These are phyloP conservation scores for Rhagophthalmus giganteus DNA, from an alignment of 2,888 invertebrate genomes.

Conservation along the genomic window DNA sequence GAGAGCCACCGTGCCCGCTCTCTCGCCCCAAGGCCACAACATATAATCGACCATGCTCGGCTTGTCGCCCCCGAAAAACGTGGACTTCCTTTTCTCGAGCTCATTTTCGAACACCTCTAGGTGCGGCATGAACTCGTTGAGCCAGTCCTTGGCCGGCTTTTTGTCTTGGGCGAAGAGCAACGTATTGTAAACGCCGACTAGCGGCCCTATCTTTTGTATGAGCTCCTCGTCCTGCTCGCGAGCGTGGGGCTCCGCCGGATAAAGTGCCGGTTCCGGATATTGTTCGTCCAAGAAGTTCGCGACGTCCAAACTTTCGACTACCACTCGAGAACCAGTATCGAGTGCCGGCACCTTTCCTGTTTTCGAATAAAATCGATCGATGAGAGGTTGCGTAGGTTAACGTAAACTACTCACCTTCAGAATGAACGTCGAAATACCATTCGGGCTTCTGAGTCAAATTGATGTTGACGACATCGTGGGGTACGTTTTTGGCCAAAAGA, in stretches of 20 bases:
- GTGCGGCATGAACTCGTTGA: constrained; percentile 40
- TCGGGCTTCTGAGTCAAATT: constrained; percentile 80
- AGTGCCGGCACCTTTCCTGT: constrained; percentile 59
- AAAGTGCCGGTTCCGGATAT: constrained; percentile 58
- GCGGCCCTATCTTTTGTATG: constrained; percentile 43
- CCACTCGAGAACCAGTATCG: constrained; percentile 54
- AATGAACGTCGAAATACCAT: constrained; percentile 73
- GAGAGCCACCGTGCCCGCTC: constrained; percentile 40
- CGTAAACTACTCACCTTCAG: constrained; percentile 55
- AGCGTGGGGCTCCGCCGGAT: constrained; percentile 54
- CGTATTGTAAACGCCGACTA: constrained; percentile 39
- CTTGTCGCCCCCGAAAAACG: constrained; percentile 47
- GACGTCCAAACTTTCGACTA: constrained; percentile 61
- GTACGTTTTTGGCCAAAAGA: constrained; percentile 74
- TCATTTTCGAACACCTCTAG: constrained; percentile 48
- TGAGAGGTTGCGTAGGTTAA: neutral
- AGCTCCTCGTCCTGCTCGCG: constrained; percentile 45
- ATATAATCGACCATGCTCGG: constrained; percentile 52
- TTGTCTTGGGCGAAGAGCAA: constrained; percentile 38
- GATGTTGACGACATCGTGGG: constrained; percentile 73
- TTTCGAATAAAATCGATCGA: neutral
- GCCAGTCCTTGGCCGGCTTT: constrained; percentile 45
- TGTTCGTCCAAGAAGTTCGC: constrained; percentile 61
- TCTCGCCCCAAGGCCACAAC: constrained; percentile 52
- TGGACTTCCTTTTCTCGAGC: constrained; percentile 40